These are phyloP conservation scores for Andrena trimmerana DNA, from an alignment of 2,888 invertebrate genomes.

Conservation along the genomic window DNA sequence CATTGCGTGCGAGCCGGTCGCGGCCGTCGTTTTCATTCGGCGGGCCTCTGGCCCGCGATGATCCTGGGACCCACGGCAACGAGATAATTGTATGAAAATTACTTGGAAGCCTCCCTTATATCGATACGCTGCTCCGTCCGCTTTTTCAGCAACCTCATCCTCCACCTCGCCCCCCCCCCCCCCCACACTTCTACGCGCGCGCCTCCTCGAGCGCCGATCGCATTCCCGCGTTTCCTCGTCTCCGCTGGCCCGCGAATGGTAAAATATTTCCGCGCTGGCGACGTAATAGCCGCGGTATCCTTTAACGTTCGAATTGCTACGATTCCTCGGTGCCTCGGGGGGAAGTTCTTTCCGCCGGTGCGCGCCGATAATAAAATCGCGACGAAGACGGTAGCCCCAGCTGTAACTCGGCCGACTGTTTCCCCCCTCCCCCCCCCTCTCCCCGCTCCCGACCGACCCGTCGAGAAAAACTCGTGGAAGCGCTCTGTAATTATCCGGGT, in stretches of 20 bases:
- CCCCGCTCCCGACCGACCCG: neutral
- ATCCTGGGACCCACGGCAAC: constrained; percentile 30
- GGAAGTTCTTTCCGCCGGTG: neutral
- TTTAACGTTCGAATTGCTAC: constrained; percentile 11
- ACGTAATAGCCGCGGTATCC: constrained; percentile 22
- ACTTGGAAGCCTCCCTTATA: neutral
- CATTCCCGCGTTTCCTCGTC: constrained; percentile 9
- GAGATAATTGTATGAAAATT: constrained; percentile 50
- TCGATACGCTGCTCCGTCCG: neutral
- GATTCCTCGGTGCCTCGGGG: constrained; percentile 4
- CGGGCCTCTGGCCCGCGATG: constrained; percentile 15
- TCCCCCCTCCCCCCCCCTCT: neutral
- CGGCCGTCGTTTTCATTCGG: constrained; percentile 28
- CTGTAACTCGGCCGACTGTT: constrained; percentile 14
- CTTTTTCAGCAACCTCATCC: neutral
- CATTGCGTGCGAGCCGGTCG: constrained; percentile 39
- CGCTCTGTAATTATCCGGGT: constrained; percentile 55
- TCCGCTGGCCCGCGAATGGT: neutral
- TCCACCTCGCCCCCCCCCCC: neutral
- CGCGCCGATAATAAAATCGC: constrained; percentile 32
- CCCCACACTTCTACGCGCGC: neutral
- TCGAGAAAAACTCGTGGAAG: constrained; percentile 7
- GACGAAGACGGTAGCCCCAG: constrained; percentile 6
- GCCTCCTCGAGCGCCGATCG: neutral
- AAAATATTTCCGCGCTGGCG: constrained; percentile 12